These are phyloP conservation scores for Pseudotriccus pelzelni DNA, from an alignment of 2,797 vertebrate species.

Conservation along the genomic window DNA sequence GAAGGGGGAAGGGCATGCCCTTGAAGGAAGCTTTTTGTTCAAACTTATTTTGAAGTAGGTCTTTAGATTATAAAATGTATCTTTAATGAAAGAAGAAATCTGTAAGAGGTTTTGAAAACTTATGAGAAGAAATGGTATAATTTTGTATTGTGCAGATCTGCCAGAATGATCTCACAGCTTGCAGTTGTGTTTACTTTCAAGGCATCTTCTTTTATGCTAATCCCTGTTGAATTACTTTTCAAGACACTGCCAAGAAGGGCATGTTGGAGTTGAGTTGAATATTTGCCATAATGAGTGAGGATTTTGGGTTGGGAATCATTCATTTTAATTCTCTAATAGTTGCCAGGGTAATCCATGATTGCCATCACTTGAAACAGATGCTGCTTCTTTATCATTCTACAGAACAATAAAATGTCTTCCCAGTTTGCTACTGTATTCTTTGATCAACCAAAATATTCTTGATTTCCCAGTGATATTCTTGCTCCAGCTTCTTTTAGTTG, in stretches of 20 bases:
- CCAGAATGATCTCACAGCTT: not conserved
- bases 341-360: not conserved
- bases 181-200: not conserved
- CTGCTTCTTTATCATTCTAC: not conserved
- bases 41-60: not conserved
- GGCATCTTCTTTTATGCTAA: slow-evolving; percentile 8
- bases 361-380: not conserved
- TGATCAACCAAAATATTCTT: not conserved
- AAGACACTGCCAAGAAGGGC: not conserved
- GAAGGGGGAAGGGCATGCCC: not conserved
- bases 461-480: not conserved
- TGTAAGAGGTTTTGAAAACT: not conserved
- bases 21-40: not conserved
- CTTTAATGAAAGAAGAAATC: not conserved
- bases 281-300: not conserved
- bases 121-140: not conserved
- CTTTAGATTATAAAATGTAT: not conserved
- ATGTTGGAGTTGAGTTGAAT: not conserved
- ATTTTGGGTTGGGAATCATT: not conserved
- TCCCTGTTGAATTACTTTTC: not conserved
- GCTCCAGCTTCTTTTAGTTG: rapidly evolving
- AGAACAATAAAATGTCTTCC: not conserved
- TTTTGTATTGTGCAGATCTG: not conserved
- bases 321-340: not conserved
- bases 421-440: not conserved